A percentile compares a stretch with the other conserved stretches of the same genome.
phyloP scores from a whole-genome alignment of 2,113 vertebrate species.

The Chionomys nivalis region DNA sequence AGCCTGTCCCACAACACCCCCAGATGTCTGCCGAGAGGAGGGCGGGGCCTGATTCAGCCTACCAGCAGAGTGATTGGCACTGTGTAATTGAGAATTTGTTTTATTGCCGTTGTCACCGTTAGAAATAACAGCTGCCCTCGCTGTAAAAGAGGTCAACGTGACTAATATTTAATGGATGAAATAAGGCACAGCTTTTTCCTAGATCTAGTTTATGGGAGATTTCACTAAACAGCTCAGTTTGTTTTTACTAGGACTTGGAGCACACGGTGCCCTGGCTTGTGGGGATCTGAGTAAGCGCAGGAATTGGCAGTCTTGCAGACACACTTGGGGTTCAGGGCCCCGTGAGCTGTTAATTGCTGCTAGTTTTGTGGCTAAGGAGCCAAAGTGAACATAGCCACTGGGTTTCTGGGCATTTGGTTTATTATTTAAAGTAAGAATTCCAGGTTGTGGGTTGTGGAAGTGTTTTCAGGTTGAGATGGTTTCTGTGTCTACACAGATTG shows the following conservation, averaged over 20 bases:
- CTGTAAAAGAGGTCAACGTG: slow-evolving; percentile 58
- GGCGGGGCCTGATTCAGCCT: background rate
- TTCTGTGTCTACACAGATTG: background rate
- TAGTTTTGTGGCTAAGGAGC: background rate
- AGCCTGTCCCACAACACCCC: background rate
- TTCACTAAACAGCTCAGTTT: background rate
- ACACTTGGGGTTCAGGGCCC: fast-evolving
- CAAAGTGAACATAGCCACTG: fast-evolving
- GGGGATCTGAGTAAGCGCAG: background rate
- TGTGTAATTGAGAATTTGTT: slow-evolving; percentile 17
- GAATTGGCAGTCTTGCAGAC: background rate
- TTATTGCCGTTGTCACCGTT: slow-evolving; percentile 67
- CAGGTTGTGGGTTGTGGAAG: background rate
- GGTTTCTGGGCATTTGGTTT: background rate
- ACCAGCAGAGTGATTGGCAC: background rate
- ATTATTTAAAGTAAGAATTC: background rate
- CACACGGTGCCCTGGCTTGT: background rate
- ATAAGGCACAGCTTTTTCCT: slow-evolving; percentile 62
- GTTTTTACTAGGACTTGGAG: slow-evolving; percentile 24
- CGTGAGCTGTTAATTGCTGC: background rate
- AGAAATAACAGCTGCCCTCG: slow-evolving; percentile 33
- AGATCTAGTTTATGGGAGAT: background rate
- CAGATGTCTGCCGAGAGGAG: background rate
- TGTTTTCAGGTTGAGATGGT: background rate
- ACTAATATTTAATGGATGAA: slow-evolving; percentile 54